phyloP scores from a whole-genome alignment of 2,888 invertebrate genomes.

The Chironomus tentans region DNA sequence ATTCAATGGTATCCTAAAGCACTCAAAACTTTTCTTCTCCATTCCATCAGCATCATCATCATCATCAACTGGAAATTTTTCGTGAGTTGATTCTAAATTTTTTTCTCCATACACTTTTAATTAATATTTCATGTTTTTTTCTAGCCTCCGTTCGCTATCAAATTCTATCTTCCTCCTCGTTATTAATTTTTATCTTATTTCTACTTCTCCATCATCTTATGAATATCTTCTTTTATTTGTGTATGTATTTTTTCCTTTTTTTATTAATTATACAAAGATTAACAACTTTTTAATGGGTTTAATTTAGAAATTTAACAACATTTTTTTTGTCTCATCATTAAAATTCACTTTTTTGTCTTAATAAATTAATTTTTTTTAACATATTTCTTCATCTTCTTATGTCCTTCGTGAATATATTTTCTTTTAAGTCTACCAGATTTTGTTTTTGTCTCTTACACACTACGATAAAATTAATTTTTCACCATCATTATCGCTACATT shows the following conservation, averaged over 20 bases:
- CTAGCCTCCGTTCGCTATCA: background rate
- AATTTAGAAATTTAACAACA: constrained; percentile 22
- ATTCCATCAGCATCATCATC: background rate
- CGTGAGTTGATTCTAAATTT: background rate
- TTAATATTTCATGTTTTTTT: background rate
- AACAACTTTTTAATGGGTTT: constrained; percentile 22
- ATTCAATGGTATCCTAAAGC: too few species aligned
- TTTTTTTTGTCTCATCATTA: constrained; percentile 19
- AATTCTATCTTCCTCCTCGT: background rate
- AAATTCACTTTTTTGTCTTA: background rate
- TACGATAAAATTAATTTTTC: too few species aligned
- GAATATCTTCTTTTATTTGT: background rate
- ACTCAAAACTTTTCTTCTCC: background rate
- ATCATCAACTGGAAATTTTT: background rate
- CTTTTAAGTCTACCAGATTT: too few species aligned
- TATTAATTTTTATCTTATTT: background rate
- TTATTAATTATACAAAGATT: constrained; percentile 24
- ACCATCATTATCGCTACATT: too few species aligned
- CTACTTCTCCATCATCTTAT: background rate
- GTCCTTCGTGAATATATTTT: too few species aligned
- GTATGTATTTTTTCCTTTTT: background rate
- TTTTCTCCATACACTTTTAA: background rate
- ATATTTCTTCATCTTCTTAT: too few species aligned
- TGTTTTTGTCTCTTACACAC: too few species aligned
- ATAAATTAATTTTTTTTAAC: background rate